A percentile compares a stretch with the other conserved stretches of the same genome.
phyloP scores from a whole-genome alignment of 2,888 invertebrate genomes.

The Romanomermis culicivorax region DNA sequence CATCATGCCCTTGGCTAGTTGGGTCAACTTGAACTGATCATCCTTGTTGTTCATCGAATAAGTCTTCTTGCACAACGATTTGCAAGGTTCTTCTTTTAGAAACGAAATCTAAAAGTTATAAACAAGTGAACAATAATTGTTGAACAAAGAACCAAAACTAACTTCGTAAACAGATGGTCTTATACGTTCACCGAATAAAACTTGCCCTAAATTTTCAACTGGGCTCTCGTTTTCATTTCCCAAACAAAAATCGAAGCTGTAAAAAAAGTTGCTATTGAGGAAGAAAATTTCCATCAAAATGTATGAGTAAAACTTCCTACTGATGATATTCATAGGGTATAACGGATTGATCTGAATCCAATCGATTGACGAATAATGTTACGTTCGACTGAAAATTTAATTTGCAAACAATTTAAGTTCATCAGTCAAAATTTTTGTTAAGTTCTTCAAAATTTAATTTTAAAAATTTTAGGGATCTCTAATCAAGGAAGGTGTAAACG shows the following conservation, averaged over 20 bases:
- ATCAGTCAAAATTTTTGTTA: constrained; percentile 5
- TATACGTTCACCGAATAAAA: constrained; percentile 95
- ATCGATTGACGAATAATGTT: constrained; percentile 70
- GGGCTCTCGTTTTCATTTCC: constrained; percentile 51
- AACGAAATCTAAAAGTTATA: constrained; percentile 43
- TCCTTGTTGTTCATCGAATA: constrained; percentile 45
- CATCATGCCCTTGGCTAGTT: constrained; percentile 70
- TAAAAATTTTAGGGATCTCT: too few relatives aligned
- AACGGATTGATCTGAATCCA: constrained; percentile 91
- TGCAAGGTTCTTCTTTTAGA: constrained; percentile 42
- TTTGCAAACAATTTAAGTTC: background rate
- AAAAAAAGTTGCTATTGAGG: constrained; percentile 17
- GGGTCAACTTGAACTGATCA: constrained; percentile 48
- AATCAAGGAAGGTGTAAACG: too few relatives aligned
- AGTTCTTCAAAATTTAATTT: too few relatives aligned
- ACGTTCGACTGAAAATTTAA: constrained; percentile 54
- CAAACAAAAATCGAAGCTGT: constrained; percentile 75
- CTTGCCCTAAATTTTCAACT: constrained; percentile 91
- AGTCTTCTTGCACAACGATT: constrained; percentile 38
- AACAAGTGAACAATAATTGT: constrained; percentile 7
- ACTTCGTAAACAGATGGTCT: constrained; percentile 76
- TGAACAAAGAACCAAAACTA: constrained; percentile 13
- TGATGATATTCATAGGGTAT: constrained; percentile 94
- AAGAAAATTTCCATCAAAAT: background rate
- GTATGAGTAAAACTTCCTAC: constrained; percentile 33